Percentiles rank a stretch among this genome's conserved stretches.
These are phyloP conservation scores for Donacobius atricapilla DNA, from an alignment of 2,113 vertebrate genomes.

Conservation along the genomic window DNA sequence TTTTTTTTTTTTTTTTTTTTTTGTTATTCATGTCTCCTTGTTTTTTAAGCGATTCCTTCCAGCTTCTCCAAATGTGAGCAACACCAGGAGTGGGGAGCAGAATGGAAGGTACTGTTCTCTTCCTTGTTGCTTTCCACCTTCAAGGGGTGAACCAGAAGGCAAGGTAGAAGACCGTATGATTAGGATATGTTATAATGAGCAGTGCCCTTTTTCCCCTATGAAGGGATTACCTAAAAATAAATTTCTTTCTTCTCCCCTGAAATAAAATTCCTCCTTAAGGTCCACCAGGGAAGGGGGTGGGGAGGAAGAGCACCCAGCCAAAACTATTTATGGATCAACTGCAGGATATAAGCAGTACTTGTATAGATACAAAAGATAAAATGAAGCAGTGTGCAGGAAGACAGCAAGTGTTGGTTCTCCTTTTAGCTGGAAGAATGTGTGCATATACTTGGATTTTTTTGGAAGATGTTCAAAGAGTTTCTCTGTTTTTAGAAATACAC, in stretches of 20 bases:
- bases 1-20: neutral
- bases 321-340: neutral
- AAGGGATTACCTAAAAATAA: neutral
- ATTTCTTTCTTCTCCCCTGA: neutral
- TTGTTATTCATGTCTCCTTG: neutral
- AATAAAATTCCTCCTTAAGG: neutral
- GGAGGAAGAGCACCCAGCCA: neutral
- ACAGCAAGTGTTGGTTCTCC: neutral
- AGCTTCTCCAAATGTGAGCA: neutral
- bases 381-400: neutral
- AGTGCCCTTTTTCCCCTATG: neutral
- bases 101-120: neutral
- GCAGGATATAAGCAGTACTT: neutral
- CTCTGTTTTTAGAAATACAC: slow-evolving; percentile 37
- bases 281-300: neutral
- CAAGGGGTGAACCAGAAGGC: neutral
- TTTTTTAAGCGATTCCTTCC: neutral
- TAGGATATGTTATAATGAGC: neutral
- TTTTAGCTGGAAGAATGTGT: slow-evolving; percentile 24
- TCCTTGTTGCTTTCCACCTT: neutral
- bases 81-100: neutral
- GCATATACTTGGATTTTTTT: slow-evolving; percentile 19
- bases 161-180: neutral
- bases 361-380: neutral
- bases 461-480: slow-evolving; percentile 57